phyloP scores from a whole-genome alignment of 2,113 vertebrate species.

The Marcusenius ussheri region DNA sequence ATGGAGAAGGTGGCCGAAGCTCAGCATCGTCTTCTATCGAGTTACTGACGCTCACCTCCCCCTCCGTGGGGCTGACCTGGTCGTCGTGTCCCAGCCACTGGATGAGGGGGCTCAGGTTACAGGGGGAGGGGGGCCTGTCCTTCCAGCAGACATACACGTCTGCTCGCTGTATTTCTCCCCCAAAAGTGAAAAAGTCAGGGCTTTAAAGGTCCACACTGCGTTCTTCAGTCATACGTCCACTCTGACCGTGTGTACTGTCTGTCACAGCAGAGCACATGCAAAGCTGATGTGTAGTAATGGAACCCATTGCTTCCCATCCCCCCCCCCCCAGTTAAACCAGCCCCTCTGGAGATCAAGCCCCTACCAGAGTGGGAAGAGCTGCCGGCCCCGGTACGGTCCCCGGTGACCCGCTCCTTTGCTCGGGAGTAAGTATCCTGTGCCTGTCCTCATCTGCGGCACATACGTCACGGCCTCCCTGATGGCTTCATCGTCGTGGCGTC shows the following conservation, averaged over 20 bases:
- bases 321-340: slow-evolving; percentile 68
- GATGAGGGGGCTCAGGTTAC: not conserved
- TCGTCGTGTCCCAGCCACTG: not conserved
- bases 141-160: not conserved
- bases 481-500: not conserved
- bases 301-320: slow-evolving; percentile 16
- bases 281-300: not conserved
- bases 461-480: not conserved
- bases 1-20: not conserved
- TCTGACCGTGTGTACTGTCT: not conserved
- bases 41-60: not conserved
- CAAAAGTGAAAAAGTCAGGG: not conserved
- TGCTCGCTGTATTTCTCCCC: not conserved
- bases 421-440: slow-evolving; percentile 71
- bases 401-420: slow-evolving; percentile 87
- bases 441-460: not conserved
- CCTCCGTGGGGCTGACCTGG: not conserved
- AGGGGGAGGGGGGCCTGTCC: not conserved
- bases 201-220: not conserved
- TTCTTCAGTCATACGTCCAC: not conserved
- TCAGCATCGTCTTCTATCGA: not conserved
- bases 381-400: slow-evolving; percentile 80
- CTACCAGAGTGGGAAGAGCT: slow-evolving; percentile 83
- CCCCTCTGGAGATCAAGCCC: slow-evolving; percentile 76
- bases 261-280: not conserved